These are phyloP conservation scores for Centropristis striata DNA, from an alignment of 2,113 vertebrate species.

Conservation along the genomic window DNA sequence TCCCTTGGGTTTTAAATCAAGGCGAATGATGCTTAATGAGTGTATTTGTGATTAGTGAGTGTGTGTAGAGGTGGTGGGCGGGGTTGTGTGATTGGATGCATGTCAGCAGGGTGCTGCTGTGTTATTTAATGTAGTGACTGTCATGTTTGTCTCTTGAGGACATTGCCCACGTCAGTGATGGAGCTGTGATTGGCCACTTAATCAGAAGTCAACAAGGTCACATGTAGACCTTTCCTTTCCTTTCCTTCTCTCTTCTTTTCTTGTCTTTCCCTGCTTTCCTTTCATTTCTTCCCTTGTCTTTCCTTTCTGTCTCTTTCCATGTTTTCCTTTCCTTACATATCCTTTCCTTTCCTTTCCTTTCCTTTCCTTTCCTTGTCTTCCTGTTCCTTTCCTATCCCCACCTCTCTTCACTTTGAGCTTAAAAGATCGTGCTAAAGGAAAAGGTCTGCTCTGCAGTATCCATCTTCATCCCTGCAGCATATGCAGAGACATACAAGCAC, in stretches of 20 bases:
- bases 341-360: background rate
- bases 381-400: background rate
- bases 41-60: constrained; percentile 41
- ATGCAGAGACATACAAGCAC: constrained; percentile 52
- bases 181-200: constrained; percentile 66
- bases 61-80: constrained; percentile 22
- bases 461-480: constrained; percentile 46
- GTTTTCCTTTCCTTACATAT: background rate
- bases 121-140: constrained; percentile 54
- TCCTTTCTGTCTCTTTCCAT: background rate
- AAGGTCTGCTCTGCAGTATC: constrained; percentile 37
- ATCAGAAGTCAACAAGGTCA: constrained; percentile 51
- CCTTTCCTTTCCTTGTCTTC: background rate
- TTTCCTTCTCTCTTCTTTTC: background rate
- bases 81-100: constrained; percentile 59
- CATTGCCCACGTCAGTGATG: constrained; percentile 52
- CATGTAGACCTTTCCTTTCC: background rate
- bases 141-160: constrained; percentile 57
- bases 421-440: constrained; percentile 18
- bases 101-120: constrained; percentile 47
- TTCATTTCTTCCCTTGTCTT: background rate
- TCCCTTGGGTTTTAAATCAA: constrained; percentile 67
- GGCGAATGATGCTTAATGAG: constrained; percentile 59
- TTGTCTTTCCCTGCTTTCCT: background rate
- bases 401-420: constrained; percentile 8